Conservation (phyloP, 2,113 vertebrate genomes). For the Rhynchopsitta pachyrhyncha region DNA sequence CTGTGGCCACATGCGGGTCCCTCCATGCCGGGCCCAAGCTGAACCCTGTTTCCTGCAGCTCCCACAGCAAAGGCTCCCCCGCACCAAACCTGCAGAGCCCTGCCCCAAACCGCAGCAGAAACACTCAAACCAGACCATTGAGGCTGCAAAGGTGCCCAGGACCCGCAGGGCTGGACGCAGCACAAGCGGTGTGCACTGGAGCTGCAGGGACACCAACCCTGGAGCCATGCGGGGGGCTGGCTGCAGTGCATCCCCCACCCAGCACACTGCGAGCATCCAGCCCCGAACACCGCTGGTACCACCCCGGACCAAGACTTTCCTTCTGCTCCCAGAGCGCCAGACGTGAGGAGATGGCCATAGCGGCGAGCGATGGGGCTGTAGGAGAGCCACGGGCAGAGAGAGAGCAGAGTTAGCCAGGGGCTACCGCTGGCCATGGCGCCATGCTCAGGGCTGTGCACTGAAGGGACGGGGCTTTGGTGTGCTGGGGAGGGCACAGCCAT, state of each 20-base stretch:
- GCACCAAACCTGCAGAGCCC: background rate
- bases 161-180: accelerated
- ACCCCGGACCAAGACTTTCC: constrained; percentile 78
- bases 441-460: background rate
- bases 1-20: background rate
- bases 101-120: background rate
- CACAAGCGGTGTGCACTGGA: accelerated
- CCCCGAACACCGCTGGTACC: background rate
- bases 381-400: background rate
- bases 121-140: accelerated
- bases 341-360: constrained; percentile 95
- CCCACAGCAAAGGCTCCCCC: background rate
- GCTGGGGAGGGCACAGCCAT: background rate
- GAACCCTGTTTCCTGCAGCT: accelerated
- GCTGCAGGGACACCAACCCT: accelerated
- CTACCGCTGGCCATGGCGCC: background rate
- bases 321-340: constrained; percentile 97
- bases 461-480: accelerated
- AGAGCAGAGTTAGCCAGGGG: constrained; percentile 23
- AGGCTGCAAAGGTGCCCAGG: background rate
- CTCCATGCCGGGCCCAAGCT: background rate
- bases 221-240: background rate
- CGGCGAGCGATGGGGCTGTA: background rate
- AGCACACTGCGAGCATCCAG: background rate
- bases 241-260: background rate